Evolutionary conservation across 2,113 vertebrate genomes (phyloP).

Genomic region (Atractosteus spatula): DNA sequence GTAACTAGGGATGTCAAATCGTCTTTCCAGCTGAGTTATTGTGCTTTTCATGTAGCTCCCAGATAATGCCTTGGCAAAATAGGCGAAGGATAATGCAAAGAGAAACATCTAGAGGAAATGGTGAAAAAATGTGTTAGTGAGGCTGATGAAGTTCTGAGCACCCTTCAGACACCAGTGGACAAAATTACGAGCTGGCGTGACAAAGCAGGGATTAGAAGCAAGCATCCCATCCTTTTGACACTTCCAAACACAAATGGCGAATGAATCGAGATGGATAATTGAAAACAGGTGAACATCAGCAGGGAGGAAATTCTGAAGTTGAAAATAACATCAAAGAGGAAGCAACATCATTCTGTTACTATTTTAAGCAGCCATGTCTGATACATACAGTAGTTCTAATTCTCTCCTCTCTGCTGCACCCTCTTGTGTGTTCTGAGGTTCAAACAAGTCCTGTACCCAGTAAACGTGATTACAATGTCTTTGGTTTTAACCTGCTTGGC

Average conservation of each 20-base stretch:
- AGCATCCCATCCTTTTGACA: background rate
- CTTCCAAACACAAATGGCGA: background rate
- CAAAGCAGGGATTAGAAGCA: background rate
- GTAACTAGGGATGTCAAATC: constrained; percentile 90
- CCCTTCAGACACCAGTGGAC: background rate
- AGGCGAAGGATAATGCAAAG: constrained; percentile 83
- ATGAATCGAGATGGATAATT: constrained; percentile 5
- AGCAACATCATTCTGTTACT: background rate
- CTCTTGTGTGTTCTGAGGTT: too few relatives aligned
- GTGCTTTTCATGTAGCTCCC: constrained; percentile 94
- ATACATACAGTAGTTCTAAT: too few relatives aligned
- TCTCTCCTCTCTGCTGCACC: too few relatives aligned
- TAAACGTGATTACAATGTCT: too few relatives aligned
- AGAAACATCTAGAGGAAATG: constrained; percentile 77
- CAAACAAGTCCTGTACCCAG: too few relatives aligned
- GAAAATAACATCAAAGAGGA: background rate
- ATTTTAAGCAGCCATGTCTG: background rate
- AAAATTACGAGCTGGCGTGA: background rate
- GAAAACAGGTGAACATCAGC: constrained; percentile 3
- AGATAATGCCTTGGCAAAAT: constrained; percentile 86
- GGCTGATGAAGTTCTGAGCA: background rate
- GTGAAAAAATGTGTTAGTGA: constrained; percentile 11
- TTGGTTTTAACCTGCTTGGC: too few relatives aligned
- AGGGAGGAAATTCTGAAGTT: background rate
- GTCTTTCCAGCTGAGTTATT: constrained; percentile 90